Percentiles rank a stretch among this genome's conserved stretches.
phyloP scores from a whole-genome alignment of 2,888 invertebrate species.

The Allolobophora icterica region DNA sequence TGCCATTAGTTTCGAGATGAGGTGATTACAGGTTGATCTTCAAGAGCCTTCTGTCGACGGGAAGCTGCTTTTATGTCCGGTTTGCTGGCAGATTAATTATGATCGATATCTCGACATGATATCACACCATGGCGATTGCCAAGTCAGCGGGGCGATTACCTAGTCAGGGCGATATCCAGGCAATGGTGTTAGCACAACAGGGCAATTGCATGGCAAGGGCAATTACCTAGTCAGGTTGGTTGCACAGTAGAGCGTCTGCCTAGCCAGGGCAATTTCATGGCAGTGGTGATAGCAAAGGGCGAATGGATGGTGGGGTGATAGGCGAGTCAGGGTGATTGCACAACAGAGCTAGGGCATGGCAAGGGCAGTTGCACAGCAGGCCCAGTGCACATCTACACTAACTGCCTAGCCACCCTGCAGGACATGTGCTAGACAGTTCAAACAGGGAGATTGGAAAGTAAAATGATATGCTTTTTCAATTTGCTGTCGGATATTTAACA shows the following conservation, averaged over 20 bases:
- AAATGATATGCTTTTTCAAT: neutral
- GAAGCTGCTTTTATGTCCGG: neutral
- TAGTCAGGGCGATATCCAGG: neutral
- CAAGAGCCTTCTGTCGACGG: neutral
- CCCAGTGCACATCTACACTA: neutral
- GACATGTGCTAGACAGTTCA: neutral
- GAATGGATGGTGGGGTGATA: neutral
- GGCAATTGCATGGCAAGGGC: neutral
- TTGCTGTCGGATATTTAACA: neutral
- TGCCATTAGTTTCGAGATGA: slow-evolving; percentile 27
- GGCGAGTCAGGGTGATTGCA: no score
- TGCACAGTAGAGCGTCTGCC: no score
- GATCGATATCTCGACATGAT: slow-evolving; percentile 6
- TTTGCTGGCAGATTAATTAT: slow-evolving; percentile 27
- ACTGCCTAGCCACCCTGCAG: neutral
- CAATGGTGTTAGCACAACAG: no score
- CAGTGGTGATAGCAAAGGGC: neutral
- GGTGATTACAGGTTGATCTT: slow-evolving; percentile 27
- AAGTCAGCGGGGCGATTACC: neutral
- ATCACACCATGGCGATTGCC: slow-evolving; percentile 1
- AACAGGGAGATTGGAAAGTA: neutral
- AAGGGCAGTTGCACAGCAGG: no score
- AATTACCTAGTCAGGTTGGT: neutral
- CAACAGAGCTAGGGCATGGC: neutral
- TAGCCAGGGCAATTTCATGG: neutral